Percentiles rank a stretch among this genome's conserved stretches.
Conservation (phyloP, 2,888 invertebrate species). For the Cephalotes varians region DNA sequence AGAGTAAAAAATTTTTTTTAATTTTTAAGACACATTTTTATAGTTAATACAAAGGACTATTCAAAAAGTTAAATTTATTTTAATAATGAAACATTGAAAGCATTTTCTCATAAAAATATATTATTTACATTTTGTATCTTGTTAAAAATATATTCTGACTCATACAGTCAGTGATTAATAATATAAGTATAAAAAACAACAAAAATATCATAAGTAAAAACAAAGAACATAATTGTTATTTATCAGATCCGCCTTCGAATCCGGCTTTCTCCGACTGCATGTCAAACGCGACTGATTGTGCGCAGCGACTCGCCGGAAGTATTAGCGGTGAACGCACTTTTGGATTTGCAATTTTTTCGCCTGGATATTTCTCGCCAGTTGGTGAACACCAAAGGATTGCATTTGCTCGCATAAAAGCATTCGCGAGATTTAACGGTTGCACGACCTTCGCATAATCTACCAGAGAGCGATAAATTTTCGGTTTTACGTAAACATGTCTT, state of each 20-base stretch:
- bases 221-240: background rate
- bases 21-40: too few species aligned
- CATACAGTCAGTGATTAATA: background rate
- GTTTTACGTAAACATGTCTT: slow-evolving; percentile 35
- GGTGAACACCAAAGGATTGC: slow-evolving; percentile 54
- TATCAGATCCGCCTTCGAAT: background rate
- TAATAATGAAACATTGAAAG: background rate
- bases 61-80: background rate
- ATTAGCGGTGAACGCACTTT: background rate
- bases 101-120: background rate
- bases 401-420: slow-evolving; percentile 28
- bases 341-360: slow-evolving; percentile 28
- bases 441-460: background rate
- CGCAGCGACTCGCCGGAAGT: slow-evolving; percentile 29
- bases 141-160: background rate
- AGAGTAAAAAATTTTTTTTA: too few species aligned
- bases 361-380: slow-evolving; percentile 70
- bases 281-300: slow-evolving; percentile 45
- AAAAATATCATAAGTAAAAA: background rate
- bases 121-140: background rate
- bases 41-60: too few species aligned
- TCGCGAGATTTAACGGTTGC: background rate
- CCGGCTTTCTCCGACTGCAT: slow-evolving; percentile 4
- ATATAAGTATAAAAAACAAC: background rate
- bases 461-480: slow-evolving; percentile 17